These are phyloP conservation scores for Gymnorhina tibicen DNA, from an alignment of 2,113 vertebrate genomes.

Conservation along the genomic window DNA sequence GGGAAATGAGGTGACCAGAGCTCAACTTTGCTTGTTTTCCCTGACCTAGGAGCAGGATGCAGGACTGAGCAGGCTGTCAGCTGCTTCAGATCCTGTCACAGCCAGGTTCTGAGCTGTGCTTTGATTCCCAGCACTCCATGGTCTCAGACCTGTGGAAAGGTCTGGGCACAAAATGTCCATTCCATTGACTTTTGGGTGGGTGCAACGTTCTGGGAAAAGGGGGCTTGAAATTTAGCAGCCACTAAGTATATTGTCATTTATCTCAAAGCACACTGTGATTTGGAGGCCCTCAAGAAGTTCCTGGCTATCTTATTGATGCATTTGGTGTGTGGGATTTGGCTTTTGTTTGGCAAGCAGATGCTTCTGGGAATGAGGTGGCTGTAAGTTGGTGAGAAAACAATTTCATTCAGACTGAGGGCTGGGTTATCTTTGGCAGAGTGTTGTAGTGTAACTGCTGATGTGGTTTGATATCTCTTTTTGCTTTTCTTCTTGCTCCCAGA, in stretches of 20 bases:
- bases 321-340: not conserved
- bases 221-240: not conserved
- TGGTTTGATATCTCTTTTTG: constrained; percentile 61
- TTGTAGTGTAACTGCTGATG: constrained; percentile 38
- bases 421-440: not conserved
- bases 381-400: not conserved
- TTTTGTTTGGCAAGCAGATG: not conserved
- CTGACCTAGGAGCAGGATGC: not conserved
- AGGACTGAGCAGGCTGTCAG: not conserved
- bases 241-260: not conserved
- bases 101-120: not conserved
- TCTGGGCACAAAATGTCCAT: not conserved
- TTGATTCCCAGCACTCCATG: not conserved
- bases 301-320: not conserved
- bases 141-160: not conserved
- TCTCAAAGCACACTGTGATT: not conserved
- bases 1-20: not conserved
- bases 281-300: not conserved
- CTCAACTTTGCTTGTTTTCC: not conserved
- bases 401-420: not conserved
- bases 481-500: constrained; percentile 78
- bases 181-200: not conserved
- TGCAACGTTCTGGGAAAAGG: not conserved
- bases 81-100: not conserved
- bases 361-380: not conserved